Evolutionary conservation across 1,140 invertebrate species (phyloP), one percentile per base, ranked within the genome.

Genomic region (Semibalanus balanoides): DNA sequence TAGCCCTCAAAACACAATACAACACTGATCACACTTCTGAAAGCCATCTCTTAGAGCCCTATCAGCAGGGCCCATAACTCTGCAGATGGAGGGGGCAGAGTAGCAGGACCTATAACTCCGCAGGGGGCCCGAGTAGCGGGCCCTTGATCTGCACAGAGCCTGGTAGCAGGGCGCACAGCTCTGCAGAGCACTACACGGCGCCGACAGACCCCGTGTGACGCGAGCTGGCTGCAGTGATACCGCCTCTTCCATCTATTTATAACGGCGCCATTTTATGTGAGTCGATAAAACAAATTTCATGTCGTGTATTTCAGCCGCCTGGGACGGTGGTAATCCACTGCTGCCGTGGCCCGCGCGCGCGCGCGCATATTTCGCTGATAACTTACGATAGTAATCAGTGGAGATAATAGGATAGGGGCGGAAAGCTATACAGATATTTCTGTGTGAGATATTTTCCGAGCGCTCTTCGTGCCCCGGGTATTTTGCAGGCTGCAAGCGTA

Each of bases 321-420:
- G 51, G 35, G 51, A 7, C 51, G 51, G 11, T 3, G 51, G n/a
- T n/a, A n/a, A n/a, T n/a, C n/a, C 51, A 25, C 14, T 25, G 22
- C 51, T 1, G 51, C 11, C 22, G 22, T 40, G 51, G 14, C 22
- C 51, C 1, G 14, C 17, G 35, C 35, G 35, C 17, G 35, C 5
- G 5, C 35, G 9, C 51, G 51, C 51, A 64, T 64, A 64, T 64
- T 64, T 64, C 51, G 51, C 51, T 64, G 51, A 64, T 64, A 64
- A 64, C 51, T 64, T 64, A 64, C 51, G 51, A 64, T 64, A 19
- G 51, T 64, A 64, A 64, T 64, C 51, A 64, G 51, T 19, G 1
- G 51, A 64, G 51, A 64, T 64, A 64, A 64, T 64, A 64, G 51
- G 51, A 64, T 64, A 64, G 51, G 51, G 51, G 51, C 51, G 51